Evolutionary conservation across 2,888 invertebrate genomes (phyloP).

Genomic region (Xiphydria camelus): DNA sequence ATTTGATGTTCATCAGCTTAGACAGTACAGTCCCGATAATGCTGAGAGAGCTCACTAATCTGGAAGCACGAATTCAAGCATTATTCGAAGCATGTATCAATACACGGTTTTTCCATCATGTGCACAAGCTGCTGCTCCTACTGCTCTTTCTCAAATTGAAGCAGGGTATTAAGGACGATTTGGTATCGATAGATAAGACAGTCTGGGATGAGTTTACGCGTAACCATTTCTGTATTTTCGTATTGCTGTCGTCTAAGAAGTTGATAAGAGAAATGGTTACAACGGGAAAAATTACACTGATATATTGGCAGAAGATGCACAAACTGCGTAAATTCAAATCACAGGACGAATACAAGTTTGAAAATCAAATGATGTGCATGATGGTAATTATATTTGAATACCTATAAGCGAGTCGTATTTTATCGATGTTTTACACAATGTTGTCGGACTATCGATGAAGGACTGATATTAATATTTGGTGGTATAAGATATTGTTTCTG

Average conservation of each 20-base stretch:
- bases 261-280: slow-evolving; percentile 51
- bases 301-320: slow-evolving; percentile 53
- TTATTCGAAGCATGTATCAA: slow-evolving; percentile 51
- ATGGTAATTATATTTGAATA: slow-evolving; percentile 49
- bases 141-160: slow-evolving; percentile 53
- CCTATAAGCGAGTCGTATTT: too few relatives aligned
- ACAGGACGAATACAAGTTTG: slow-evolving; percentile 38
- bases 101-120: slow-evolving; percentile 55
- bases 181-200: not conserved
- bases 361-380: slow-evolving; percentile 46
- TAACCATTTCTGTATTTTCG: slow-evolving; percentile 51
- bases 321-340: slow-evolving; percentile 30
- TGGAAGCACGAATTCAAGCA: slow-evolving; percentile 46
- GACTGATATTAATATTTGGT: too few relatives aligned
- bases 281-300: slow-evolving; percentile 51
- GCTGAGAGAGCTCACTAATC: slow-evolving; percentile 39
- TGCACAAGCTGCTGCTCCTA: slow-evolving; percentile 61
- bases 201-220: slow-evolving; percentile 32
- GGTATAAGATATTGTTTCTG: slow-evolving; percentile 64
- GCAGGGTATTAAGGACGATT: slow-evolving; percentile 23
- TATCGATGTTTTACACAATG: too few relatives aligned
- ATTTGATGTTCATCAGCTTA: slow-evolving; percentile 39
- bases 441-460: too few relatives aligned
- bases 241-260: slow-evolving; percentile 49
- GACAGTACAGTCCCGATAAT: slow-evolving; percentile 45